These are phyloP conservation scores for Sarcophaga carnaria DNA, from an alignment of 2,888 invertebrate genomes.

Conservation along the genomic window DNA sequence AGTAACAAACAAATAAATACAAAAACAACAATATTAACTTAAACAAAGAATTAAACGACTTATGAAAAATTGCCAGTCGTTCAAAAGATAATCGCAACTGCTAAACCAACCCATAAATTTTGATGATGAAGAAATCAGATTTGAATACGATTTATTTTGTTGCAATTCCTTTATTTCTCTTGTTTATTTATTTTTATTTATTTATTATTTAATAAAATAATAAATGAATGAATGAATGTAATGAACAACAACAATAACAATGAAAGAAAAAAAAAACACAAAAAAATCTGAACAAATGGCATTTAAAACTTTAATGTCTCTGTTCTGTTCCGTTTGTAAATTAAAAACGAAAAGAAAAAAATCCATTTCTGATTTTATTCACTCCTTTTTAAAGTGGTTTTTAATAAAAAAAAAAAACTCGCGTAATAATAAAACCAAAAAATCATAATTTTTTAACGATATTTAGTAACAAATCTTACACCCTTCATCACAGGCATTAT, in stretches of 20 bases:
- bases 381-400: too few species aligned
- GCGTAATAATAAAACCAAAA: too few species aligned
- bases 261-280: slow-evolving; percentile 11
- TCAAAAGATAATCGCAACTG: slow-evolving; percentile 66
- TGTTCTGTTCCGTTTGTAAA: slow-evolving; percentile 59
- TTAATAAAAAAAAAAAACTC: too few species aligned
- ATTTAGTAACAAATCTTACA: too few species aligned
- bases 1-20: neutral
- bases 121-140: slow-evolving; percentile 47
- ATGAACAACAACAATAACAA: slow-evolving; percentile 37
- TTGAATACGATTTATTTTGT: slow-evolving; percentile 34
- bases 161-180: slow-evolving; percentile 12
- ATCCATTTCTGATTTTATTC: neutral
- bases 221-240: slow-evolving; percentile 18
- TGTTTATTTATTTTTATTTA: slow-evolving; percentile 12
- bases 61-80: slow-evolving; percentile 64
- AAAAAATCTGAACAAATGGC: slow-evolving; percentile 55
- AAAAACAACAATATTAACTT: neutral
- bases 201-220: slow-evolving; percentile 17
- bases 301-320: slow-evolving; percentile 64
- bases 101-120: slow-evolving; percentile 69
- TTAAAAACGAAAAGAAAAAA: neutral
- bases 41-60: slow-evolving; percentile 14
- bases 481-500: too few species aligned
- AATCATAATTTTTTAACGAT: too few species aligned